These are phyloP conservation scores for Argyra leucocephala DNA, from an alignment of 2,888 invertebrate species.

Conservation along the genomic window DNA sequence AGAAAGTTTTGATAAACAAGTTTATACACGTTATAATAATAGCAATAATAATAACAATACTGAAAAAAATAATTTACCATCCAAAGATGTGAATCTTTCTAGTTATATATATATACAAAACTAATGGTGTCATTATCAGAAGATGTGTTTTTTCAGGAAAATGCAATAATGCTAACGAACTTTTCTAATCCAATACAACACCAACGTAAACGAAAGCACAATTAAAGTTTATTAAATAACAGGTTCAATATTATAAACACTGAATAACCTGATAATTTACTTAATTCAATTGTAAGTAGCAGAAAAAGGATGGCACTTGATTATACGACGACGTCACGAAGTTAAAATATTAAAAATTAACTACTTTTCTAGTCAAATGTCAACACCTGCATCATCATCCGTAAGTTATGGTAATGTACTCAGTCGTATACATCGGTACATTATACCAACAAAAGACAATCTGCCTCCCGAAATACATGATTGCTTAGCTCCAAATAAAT, in stretches of 20 bases:
- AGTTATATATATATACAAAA: too few species aligned
- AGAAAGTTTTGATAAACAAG: conserved; percentile 42
- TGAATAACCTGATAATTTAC: conserved; percentile 17
- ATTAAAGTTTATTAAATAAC: conserved; percentile 35
- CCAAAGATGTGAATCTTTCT: conserved; percentile 34
- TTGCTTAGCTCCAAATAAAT: conserved; percentile 65
- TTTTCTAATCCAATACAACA: conserved; percentile 22
- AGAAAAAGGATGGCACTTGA: conserved; percentile 43
- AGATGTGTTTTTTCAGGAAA: conserved; percentile 24
- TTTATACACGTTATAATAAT: conserved; percentile 42
- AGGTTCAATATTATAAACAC: conserved; percentile 23
- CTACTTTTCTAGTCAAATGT: conserved; percentile 23
- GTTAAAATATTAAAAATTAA: conserved; percentile 27
- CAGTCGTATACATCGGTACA: conserved; percentile 44
- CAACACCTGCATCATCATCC: conserved; percentile 24
- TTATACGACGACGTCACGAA: conserved; percentile 35
- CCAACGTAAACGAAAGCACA: conserved; percentile 41
- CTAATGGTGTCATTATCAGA: conserved; percentile 35
- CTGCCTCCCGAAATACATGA: conserved; percentile 66
- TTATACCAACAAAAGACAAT: conserved; percentile 67
- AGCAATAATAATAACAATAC: conserved; percentile 26
- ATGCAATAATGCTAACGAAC: conserved; percentile 22
- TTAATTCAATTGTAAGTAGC: conserved; percentile 28
- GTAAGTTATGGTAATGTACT: conserved; percentile 21
- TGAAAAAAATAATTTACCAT: conserved; percentile 25